A percentile compares a stretch with the other conserved stretches of the same genome.
These are phyloP conservation scores for Lymantria monacha DNA, from an alignment of 2,888 invertebrate genomes.

Conservation along the genomic window DNA sequence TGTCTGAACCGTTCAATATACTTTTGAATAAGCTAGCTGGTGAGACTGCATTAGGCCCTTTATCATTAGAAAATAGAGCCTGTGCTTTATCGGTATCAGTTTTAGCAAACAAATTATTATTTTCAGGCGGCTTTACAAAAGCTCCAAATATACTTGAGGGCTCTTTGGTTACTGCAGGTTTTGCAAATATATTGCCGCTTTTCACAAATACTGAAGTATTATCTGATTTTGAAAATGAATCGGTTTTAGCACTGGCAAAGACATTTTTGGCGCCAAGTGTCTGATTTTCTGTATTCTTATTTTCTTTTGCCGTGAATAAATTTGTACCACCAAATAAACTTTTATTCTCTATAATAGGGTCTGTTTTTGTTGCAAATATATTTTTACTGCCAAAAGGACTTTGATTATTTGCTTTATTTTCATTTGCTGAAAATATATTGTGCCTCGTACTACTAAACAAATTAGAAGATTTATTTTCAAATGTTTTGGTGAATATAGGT, in stretches of 20 bases:
- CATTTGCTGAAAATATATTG: constrained; percentile 21
- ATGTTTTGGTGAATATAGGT: constrained; percentile 29
- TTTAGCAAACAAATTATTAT: constrained; percentile 40
- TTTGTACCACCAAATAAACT: constrained; percentile 18
- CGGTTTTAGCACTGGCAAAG: constrained; percentile 32
- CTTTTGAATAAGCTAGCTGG: constrained; percentile 69
- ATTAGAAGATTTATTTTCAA: constrained; percentile 23
- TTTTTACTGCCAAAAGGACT: constrained; percentile 20
- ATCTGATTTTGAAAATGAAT: constrained; percentile 38
- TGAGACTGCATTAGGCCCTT: constrained; percentile 43
- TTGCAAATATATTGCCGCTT: constrained; percentile 52
- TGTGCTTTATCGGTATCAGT: constrained; percentile 16
- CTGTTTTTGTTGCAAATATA: constrained; percentile 16
- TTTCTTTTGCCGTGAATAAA: constrained; percentile 17
- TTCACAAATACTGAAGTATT: constrained; percentile 35
- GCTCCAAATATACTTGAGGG: constrained; percentile 53
- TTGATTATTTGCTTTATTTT: constrained; percentile 7
- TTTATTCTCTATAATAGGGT: constrained; percentile 6
- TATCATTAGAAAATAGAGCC: constrained; percentile 48
- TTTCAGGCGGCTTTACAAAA: constrained; percentile 42
- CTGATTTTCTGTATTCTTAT: neutral
- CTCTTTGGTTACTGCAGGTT: constrained; percentile 26
- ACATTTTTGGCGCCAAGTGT: constrained; percentile 7
- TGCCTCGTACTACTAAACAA: constrained; percentile 22
- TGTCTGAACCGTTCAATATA: constrained; percentile 45